Evolutionary conservation across 2,888 invertebrate genomes (phyloP).

Genomic region (Ceramica pisi): DNA sequence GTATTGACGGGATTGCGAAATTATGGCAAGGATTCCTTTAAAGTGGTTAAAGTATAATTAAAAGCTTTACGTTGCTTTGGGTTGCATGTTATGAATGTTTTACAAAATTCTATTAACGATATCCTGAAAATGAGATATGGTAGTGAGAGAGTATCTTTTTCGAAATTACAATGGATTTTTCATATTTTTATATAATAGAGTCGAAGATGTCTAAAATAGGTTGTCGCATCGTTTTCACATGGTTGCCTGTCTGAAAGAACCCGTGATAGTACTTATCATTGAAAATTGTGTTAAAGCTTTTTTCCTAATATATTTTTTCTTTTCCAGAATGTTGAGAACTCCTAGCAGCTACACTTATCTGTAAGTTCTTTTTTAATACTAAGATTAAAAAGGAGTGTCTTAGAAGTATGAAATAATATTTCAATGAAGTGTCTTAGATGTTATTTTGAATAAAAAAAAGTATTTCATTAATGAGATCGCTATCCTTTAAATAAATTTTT

Average conservation of each 20-base stretch:
- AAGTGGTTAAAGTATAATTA: neutral
- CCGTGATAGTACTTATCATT: neutral
- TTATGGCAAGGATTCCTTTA: neutral
- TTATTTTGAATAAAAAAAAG: too few species aligned
- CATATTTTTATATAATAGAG: too few species aligned
- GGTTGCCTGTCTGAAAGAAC: too few species aligned
- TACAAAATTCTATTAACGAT: neutral
- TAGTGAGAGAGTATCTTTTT: too few species aligned
- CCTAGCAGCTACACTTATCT: conserved; percentile 31
- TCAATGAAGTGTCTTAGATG: too few species aligned
- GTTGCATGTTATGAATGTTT: neutral
- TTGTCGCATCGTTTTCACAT: too few species aligned
- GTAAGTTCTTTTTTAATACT: conserved; percentile 38
- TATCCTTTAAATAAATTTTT: neutral
- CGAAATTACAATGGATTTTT: too few species aligned
- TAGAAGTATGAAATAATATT: too few species aligned
- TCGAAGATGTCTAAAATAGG: too few species aligned
- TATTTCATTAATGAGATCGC: neutral
- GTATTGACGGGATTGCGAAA: conserved; percentile 12
- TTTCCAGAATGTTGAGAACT: conserved; percentile 49
- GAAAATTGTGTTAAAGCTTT: neutral
- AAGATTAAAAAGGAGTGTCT: too few species aligned
- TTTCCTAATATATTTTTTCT: neutral
- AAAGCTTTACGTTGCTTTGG: neutral
- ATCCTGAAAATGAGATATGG: neutral